These are phyloP conservation scores for Dendronephthya gigantea DNA, from an alignment of 64 coral and sea anemone genomes.

Conservation along the genomic window DNA sequence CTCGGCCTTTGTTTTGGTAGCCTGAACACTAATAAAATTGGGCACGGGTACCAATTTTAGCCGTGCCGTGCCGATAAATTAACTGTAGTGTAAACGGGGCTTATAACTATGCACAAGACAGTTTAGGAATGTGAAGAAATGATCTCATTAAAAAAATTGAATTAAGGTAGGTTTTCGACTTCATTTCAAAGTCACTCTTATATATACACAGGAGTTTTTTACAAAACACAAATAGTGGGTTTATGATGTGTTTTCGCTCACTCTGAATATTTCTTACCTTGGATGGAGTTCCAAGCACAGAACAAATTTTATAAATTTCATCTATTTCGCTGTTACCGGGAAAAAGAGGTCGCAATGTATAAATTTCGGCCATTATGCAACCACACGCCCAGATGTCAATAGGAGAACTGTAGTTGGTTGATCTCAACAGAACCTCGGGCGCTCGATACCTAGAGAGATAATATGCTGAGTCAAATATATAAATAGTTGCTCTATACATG, in stretches of 20 bases:
- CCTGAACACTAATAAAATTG: too few species aligned
- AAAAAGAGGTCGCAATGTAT: conserved; percentile 84
- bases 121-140: too few species aligned
- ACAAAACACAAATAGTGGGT: too few species aligned
- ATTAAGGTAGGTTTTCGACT: background rate
- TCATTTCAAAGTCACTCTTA: background rate
- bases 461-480: background rate
- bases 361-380: conserved; percentile 96
- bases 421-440: conserved; percentile 80
- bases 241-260: too few species aligned
- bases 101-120: too few species aligned
- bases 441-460: conserved; percentile 52
- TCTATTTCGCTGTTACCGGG: conserved; percentile 98
- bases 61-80: too few species aligned
- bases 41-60: too few species aligned
- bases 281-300: conserved; percentile 85
- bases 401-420: conserved; percentile 92
- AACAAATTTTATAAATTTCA: conserved; percentile 82
- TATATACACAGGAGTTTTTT: too few species aligned
- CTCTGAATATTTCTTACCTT: conserved; percentile 39
- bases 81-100: too few species aligned
- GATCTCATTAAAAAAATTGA: too few species aligned
- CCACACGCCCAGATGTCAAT: conserved; percentile 95
- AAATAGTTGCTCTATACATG: background rate
- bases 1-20: too few species aligned